A percentile compares a stretch with the other conserved stretches of the same genome.
These are phyloP conservation scores for Drosophila putrida DNA, from an alignment of 2,888 invertebrate species.

Conservation along the genomic window DNA sequence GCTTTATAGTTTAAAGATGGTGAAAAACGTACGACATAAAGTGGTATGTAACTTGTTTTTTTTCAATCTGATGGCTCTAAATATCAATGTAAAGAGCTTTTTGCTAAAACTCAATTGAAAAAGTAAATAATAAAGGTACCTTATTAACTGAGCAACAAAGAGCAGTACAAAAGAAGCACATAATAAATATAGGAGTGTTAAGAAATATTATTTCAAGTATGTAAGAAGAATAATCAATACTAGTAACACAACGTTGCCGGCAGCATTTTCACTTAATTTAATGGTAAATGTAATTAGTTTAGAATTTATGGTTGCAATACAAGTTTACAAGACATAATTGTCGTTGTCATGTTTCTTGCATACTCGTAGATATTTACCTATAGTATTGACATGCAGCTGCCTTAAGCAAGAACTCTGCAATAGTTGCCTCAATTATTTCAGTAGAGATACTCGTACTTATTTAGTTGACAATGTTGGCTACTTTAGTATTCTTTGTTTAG, in stretches of 20 bases:
- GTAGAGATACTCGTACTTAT: conserved; percentile 19
- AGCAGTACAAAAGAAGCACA: neutral
- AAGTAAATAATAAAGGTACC: too few species aligned
- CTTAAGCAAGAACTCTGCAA: conserved; percentile 11
- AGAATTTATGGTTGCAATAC: conserved; percentile 16
- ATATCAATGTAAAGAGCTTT: too few species aligned
- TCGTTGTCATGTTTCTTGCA: conserved; percentile 1
- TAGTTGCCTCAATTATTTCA: conserved; percentile 47
- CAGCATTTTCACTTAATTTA: neutral
- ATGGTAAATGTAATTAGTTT: conserved; percentile 10
- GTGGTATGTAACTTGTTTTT: too few species aligned
- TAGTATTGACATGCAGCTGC: conserved; percentile 23
- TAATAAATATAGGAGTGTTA: neutral
- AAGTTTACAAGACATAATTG: conserved; percentile 18
- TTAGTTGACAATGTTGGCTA: conserved; percentile 16
- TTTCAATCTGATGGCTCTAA: too few species aligned
- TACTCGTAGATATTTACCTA: neutral
- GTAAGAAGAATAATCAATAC: neutral
- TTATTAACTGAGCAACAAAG: too few species aligned
- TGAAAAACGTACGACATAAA: too few species aligned
- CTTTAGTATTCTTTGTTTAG: conserved; percentile 33
- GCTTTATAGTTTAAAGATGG: too few species aligned
- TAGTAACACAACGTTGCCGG: neutral
- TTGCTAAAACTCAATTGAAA: too few species aligned
- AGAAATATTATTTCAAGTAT: neutral